A percentile compares a stretch with the other conserved stretches of the same genome.
These are phyloP conservation scores for Oreohelix idahoensis DNA, from an alignment of 1,140 invertebrate genomes.

Conservation along the genomic window DNA sequence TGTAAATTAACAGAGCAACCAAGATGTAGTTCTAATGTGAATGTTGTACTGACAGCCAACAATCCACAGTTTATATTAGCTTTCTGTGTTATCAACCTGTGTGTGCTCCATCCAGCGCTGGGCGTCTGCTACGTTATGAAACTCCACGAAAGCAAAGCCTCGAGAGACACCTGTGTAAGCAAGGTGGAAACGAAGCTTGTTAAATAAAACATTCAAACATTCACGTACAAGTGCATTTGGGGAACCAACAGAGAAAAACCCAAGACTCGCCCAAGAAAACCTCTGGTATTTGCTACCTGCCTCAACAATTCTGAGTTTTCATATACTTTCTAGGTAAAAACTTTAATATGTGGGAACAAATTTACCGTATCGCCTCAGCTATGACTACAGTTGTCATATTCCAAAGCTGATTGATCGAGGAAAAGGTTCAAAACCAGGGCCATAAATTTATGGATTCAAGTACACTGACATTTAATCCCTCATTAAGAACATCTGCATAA, in stretches of 20 bases:
- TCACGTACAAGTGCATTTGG: slow-evolving; percentile 21
- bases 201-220: slow-evolving; percentile 40
- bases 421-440: too few relatives aligned
- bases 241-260: slow-evolving; percentile 17
- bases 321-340: too few relatives aligned
- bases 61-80: slow-evolving; percentile 22
- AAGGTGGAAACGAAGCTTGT: slow-evolving; percentile 46
- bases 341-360: too few relatives aligned
- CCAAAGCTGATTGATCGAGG: too few relatives aligned
- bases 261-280: not conserved
- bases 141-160: slow-evolving; percentile 93
- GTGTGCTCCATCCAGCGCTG: slow-evolving; percentile 93
- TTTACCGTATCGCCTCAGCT: too few relatives aligned
- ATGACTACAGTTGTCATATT: too few relatives aligned
- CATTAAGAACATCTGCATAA: too few relatives aligned
- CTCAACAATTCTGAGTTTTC: too few relatives aligned
- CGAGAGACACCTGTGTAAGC: slow-evolving; percentile 70
- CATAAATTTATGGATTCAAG: too few relatives aligned
- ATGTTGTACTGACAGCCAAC: slow-evolving; percentile 7
- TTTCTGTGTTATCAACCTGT: slow-evolving; percentile 80
- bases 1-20: slow-evolving; percentile 17
- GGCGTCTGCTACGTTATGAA: slow-evolving; percentile 90
- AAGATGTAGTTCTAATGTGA: not conserved
- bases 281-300: too few relatives aligned
- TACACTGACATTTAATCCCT: too few relatives aligned